A percentile compares a stretch with the other conserved stretches of the same genome.
Evolutionary conservation across 2,888 invertebrate genomes (phyloP).

Genomic region (Agriotes lineatus): DNA sequence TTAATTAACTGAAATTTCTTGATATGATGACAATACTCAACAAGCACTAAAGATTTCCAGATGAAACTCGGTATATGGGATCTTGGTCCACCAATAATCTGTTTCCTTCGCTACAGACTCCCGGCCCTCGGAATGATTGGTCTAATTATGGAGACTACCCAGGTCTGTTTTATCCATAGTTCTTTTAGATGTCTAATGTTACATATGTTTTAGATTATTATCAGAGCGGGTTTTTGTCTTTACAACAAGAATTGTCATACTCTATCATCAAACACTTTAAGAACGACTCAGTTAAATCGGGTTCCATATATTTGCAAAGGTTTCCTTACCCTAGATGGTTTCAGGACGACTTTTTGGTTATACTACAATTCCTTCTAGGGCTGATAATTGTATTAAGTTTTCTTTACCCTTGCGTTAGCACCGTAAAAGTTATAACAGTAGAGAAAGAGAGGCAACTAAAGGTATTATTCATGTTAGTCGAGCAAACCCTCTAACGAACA

Average conservation of each 20-base stretch:
- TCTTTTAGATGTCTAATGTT: conserved; percentile 69
- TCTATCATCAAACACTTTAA: conserved; percentile 52
- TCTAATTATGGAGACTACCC: conserved; percentile 41
- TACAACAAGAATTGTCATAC: conserved; percentile 69
- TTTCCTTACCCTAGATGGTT: conserved; percentile 82
- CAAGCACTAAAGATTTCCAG: conserved; percentile 68
- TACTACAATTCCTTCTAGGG: conserved; percentile 77
- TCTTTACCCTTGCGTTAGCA: conserved; percentile 84
- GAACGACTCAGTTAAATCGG: conserved; percentile 64
- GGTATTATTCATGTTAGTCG: conserved; percentile 67
- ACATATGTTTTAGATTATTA: conserved; percentile 68
- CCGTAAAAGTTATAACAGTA: conserved; percentile 78
- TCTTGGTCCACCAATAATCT: conserved; percentile 78
- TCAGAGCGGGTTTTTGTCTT: conserved; percentile 75
- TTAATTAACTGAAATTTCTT: background rate
- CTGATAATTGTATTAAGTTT: conserved; percentile 84
- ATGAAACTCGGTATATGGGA: conserved; percentile 52
- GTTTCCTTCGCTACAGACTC: conserved; percentile 59
- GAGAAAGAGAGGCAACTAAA: conserved; percentile 84
- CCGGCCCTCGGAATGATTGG: conserved; percentile 48
- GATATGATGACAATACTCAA: background rate
- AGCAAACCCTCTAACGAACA: conserved; percentile 56
- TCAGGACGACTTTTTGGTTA: conserved; percentile 75
- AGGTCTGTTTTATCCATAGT: conserved; percentile 27
- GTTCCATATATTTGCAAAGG: conserved; percentile 69